Base-by-base conservation (phyloP, 2,797 vertebrate species). In the Chloroceryle amazona region DNA sequence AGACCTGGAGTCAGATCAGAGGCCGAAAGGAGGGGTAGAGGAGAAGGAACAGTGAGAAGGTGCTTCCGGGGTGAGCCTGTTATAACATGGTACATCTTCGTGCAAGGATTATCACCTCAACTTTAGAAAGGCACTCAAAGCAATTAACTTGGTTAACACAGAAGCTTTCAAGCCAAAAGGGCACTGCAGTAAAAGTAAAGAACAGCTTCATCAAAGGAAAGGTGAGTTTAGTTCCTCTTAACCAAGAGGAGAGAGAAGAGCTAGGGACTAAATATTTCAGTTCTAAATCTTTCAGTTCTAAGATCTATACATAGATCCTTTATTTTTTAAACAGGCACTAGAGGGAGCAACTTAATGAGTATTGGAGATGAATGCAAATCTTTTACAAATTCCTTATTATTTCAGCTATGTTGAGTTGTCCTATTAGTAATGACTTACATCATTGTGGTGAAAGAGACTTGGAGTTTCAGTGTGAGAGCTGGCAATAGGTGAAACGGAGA, bases 81-180 rank as follows among this genome's bases (percentile, higher is more conserved):
- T 71, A 52, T 44, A 8, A 41, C 42, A 66, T 0, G 1, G 58
- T 31, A 28, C 0, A 0, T n/a, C 39, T 35, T 3, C 0, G 44
- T 4, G 25, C 41, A 78, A 28, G 70, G 61, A 75, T 63, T 33
- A 54, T 18, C 1, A 6, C 17, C 20, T 76, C 60, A 75, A 75
- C 46, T 76, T 91, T 37, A 85, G 57, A 86, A 81, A 75, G 62
- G 54, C n/a, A 58, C 46, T 55, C 51, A 47, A 86, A 91, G 17
- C 42, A 88, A 75, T 39, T 75, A 72, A 81, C 37, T 61, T 65
- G 16, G 10, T 75, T 90, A 72, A 81, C 49, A 90, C 42, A 46
- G 85, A 71, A 57, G 54, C 18, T 67, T 72, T 68, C 58, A 81
- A 70, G 39, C 54, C 51, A 89, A 88, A 93, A 73, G 42, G n/a